A percentile compares a stretch with the other conserved stretches of the same genome.
Conservation (phyloP, 1,140 invertebrate species). For the Lepidurus couesii region DNA sequence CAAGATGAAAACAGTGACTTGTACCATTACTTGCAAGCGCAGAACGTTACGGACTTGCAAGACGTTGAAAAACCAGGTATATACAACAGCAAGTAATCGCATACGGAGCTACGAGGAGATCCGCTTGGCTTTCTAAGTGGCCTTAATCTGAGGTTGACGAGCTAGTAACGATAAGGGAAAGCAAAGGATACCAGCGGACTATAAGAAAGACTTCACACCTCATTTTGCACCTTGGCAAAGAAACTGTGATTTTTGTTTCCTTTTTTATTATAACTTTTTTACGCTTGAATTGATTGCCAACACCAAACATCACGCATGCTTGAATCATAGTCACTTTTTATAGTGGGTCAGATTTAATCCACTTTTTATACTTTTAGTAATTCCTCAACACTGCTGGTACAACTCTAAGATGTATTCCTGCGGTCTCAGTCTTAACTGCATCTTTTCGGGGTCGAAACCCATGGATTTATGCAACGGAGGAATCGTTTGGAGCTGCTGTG, state of each 20-base stretch:
- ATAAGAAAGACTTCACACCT: no score
- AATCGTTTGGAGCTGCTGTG: constrained; percentile 87
- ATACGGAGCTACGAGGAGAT: no score
- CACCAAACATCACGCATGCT: no score
- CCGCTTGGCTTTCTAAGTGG: no score
- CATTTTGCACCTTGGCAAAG: no score
- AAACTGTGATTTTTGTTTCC: no score
- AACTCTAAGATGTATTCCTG: constrained; percentile 81
- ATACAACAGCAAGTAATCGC: neutral
- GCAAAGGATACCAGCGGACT: no score
- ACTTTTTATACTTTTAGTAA: constrained; percentile 59
- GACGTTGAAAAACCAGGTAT: constrained; percentile 7
- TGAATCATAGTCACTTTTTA: neutral
- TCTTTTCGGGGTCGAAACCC: constrained; percentile 75
- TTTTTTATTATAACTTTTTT: no score
- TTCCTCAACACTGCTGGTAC: constrained; percentile 84
- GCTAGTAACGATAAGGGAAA: no score
- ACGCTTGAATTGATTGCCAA: no score
- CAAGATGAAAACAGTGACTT: neutral
- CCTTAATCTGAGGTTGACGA: no score
- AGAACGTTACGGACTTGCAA: neutral
- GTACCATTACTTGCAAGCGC: neutral
- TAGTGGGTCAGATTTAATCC: neutral
- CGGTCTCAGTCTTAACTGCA: constrained; percentile 81
- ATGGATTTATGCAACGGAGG: constrained; percentile 87